Evolutionary conservation across 2,888 invertebrate species (phyloP), one percentile per base, ranked within the genome.

Genomic region (Callyntrura guangdongensis): DNA sequence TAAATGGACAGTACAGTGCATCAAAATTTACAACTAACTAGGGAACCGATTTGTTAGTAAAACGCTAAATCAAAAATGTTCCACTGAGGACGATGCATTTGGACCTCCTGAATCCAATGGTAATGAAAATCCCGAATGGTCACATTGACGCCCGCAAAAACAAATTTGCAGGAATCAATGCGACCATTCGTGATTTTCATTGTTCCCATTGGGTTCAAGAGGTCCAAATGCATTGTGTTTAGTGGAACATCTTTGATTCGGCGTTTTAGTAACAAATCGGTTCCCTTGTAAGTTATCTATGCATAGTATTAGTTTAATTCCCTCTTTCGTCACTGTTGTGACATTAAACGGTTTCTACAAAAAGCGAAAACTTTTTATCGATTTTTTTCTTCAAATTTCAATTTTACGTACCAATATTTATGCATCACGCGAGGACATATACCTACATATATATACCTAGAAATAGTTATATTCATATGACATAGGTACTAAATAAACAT

Each of bases 361-460:
- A 36, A n/a, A 69, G 45, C 69, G 69, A 47, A 47, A 45, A 72
- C 12, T 72, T 72, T 72, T 72, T 72, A 61, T 61, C 8, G 6
- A 72, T 72, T 69, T 47, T 47, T 72, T n/a, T 72, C 72, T 72
- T 72, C 72, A 72, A 47, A 45, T 72, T 72, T 47, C 72, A 72
- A 72, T 72, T 72, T 72, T 72, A 47, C 72, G 45, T 72, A 36
- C 36, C 36, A 4, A 36, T 36, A 72, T 59, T 47, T 17, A 72
- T 47, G 72, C 72, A 72, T 72, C 47, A 72, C 72, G 72, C 72
- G 47, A 47, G 47, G n/a, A 72, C 14, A 72, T 47, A 47, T 72
- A 72, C 20, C 45, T 8, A 47, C n/a, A n/a, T 6, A 11, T 47
- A 72, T 20, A 47, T 47, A 47, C 11, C 9, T 47, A 47, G n/a